phyloP scores from a whole-genome alignment of 2,113 vertebrate genomes.

The Tricholaema leucomelas region DNA sequence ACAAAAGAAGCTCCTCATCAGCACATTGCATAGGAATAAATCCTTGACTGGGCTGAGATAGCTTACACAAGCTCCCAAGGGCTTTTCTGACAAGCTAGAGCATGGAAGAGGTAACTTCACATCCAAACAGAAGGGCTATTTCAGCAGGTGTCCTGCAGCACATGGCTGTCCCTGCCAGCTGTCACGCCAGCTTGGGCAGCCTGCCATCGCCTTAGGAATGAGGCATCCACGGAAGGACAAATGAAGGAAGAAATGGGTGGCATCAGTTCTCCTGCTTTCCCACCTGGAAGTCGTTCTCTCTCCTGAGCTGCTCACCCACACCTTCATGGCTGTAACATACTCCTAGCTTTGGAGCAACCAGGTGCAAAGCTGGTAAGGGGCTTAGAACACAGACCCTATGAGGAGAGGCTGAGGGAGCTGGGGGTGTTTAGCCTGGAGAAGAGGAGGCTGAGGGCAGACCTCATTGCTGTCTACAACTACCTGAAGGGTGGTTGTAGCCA shows the following conservation, averaged over 20 bases:
- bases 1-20: not conserved
- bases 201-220: not conserved
- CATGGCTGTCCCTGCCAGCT: not conserved
- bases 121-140: not conserved
- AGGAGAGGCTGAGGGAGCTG: no score
- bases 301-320: not conserved
- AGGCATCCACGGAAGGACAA: not conserved
- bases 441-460: no score
- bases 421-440: no score
- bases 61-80: not conserved
- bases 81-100: not conserved
- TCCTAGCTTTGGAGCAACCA: not conserved
- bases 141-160: not conserved
- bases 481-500: no score
- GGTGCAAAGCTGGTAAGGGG: no score
- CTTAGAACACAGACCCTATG: no score
- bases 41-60: not conserved
- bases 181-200: not conserved
- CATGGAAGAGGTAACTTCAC: not conserved
- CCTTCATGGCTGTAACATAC: not conserved
- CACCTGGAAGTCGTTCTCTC: not conserved
- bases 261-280: not conserved
- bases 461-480: no score
- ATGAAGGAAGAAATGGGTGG: not conserved
- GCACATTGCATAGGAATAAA: not conserved